Conservation (phyloP, 2,113 vertebrate species). For the Pseudopodoces humilis region DNA sequence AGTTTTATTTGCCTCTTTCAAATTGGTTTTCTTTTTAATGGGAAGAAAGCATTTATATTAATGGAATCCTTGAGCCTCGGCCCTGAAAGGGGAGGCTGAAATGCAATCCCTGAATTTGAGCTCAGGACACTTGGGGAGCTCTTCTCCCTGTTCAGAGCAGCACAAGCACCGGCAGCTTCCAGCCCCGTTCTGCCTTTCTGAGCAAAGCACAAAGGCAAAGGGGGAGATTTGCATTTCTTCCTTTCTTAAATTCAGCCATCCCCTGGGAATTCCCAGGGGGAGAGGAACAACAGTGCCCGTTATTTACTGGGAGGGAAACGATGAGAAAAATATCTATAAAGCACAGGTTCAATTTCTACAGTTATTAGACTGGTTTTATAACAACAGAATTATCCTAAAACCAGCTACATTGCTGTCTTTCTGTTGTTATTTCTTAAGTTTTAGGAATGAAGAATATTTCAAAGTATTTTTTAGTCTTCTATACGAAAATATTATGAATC, state of each 20-base stretch:
- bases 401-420: background rate
- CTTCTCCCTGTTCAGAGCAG: background rate
- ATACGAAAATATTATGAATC: background rate
- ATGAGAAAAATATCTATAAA: background rate
- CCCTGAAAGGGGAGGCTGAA: slow-evolving; percentile 26
- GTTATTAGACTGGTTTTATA: background rate
- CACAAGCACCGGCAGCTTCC: background rate
- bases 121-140: background rate
- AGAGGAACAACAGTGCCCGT: background rate
- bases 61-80: background rate
- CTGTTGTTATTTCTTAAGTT: background rate
- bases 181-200: background rate
- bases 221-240: slow-evolving; percentile 8
- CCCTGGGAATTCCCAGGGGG: background rate
- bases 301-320: background rate
- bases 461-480: background rate
- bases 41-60: slow-evolving; percentile 48
- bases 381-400: background rate
- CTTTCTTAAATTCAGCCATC: background rate
- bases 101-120: background rate
- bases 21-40: slow-evolving; percentile 52
- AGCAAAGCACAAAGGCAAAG: slow-evolving; percentile 12
- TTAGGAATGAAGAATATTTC: background rate
- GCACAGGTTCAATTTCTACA: rapidly evolving
- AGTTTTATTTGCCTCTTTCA: slow-evolving; percentile 56